These are phyloP conservation scores for Noctua janthina DNA, from an alignment of 2,888 invertebrate genomes.

Conservation along the genomic window DNA sequence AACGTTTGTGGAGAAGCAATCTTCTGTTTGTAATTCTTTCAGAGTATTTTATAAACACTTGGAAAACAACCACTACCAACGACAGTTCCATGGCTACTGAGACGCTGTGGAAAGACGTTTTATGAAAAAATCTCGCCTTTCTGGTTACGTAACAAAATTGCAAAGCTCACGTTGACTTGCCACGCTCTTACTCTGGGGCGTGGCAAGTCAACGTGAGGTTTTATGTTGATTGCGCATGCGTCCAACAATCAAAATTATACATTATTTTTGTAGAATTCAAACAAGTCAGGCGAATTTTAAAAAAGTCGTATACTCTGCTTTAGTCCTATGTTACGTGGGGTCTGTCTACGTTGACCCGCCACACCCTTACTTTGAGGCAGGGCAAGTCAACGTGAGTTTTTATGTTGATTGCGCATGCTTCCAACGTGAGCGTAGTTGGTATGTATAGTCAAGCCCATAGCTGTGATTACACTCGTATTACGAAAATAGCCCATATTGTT, in stretches of 20 bases:
- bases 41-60: not conserved
- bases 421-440: not conserved
- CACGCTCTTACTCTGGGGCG: not conserved
- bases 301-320: too few species aligned
- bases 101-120: not conserved
- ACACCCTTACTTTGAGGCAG: not conserved
- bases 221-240: not conserved
- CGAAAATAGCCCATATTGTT: not conserved
- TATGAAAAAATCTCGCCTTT: not conserved
- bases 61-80: not conserved
- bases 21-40: not conserved
- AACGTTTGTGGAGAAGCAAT: not conserved
- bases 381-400: conserved; percentile 3
- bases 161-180: not conserved
- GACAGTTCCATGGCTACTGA: not conserved
- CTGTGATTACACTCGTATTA: not conserved
- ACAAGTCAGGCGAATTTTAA: too few species aligned
- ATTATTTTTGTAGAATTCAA: too few species aligned
- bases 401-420: not conserved
- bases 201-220: conserved; percentile 4
- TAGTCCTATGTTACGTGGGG: too few species aligned
- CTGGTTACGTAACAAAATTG: not conserved
- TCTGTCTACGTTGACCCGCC: not conserved
- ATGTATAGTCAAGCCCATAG: not conserved
- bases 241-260: not conserved